Evolutionary conservation across 2,113 vertebrate species (phyloP).

Genomic region (Elgaria multicarinata): DNA sequence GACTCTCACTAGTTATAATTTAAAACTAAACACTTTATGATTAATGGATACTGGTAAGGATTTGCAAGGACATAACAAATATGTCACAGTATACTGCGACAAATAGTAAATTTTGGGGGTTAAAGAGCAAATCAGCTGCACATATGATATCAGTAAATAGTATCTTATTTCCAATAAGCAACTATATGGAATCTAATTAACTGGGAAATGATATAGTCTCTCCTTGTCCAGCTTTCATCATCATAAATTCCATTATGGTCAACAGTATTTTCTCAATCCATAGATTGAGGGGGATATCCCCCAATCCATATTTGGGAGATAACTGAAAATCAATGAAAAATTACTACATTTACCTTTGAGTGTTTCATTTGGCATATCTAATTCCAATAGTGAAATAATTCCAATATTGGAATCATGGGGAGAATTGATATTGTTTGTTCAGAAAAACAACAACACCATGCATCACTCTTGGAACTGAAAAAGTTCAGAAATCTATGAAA

Average conservation of each 20-base stretch:
- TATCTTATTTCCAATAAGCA: background rate
- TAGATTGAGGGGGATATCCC: no score
- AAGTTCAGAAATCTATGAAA: slow-evolving; percentile 46
- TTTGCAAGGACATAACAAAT: background rate
- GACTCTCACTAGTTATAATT: background rate
- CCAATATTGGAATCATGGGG: slow-evolving; percentile 35
- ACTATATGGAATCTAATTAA: background rate
- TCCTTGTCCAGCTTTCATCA: background rate
- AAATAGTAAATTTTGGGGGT: background rate
- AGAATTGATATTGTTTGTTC: slow-evolving; percentile 17
- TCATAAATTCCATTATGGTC: background rate
- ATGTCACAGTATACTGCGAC: background rate
- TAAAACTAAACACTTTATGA: slow-evolving; percentile 9
- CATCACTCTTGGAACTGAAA: slow-evolving; percentile 40
- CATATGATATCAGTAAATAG: background rate
- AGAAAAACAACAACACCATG: slow-evolving; percentile 43
- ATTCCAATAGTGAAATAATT: background rate
- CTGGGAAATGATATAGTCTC: background rate
- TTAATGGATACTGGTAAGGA: background rate
- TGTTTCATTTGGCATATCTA: background rate
- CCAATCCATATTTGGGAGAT: background rate
- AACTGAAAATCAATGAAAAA: background rate
- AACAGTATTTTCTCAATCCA: background rate
- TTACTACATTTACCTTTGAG: background rate
- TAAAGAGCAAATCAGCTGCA: background rate